Percentiles rank a stretch among this genome's conserved stretches.
Evolutionary conservation across 2,888 invertebrate genomes (phyloP).

Genomic region (Dexiosoma caninum): DNA sequence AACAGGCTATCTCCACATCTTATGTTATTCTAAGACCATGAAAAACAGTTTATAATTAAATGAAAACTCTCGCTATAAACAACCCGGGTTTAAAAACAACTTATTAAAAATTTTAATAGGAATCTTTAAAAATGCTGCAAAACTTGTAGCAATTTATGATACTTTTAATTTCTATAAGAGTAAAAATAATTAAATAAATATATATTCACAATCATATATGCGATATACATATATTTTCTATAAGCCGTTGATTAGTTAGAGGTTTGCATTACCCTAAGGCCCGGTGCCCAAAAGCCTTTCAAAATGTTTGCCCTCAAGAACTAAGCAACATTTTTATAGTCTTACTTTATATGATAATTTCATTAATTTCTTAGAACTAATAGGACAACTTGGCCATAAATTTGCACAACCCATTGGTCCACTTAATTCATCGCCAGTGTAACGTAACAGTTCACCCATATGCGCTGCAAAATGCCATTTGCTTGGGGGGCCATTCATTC

Average conservation of each 20-base stretch:
- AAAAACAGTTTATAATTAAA: not conserved
- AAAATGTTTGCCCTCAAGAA: not conserved
- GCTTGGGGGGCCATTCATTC: constrained; percentile 77
- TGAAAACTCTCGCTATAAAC: not conserved
- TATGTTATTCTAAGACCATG: not conserved
- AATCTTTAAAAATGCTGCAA: not conserved
- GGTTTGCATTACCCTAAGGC: too few species aligned
- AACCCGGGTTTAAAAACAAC: not conserved
- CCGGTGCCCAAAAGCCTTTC: not conserved
- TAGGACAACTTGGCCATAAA: constrained; percentile 77
- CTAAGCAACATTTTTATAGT: constrained; percentile 61
- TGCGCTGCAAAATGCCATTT: constrained; percentile 78
- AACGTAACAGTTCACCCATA: constrained; percentile 77
- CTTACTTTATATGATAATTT: constrained; percentile 76
- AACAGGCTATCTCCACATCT: not conserved
- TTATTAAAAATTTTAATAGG: not conserved
- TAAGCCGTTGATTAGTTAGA: too few species aligned
- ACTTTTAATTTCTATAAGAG: too few species aligned
- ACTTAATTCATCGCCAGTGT: constrained; percentile 75
- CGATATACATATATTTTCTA: not conserved
- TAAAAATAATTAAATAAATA: too few species aligned
- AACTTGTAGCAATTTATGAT: too few species aligned
- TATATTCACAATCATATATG: not conserved
- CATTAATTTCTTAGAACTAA: constrained; percentile 78
- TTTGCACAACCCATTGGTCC: constrained; percentile 77